Evolutionary conservation across 2,888 invertebrate species (phyloP), one percentile per base, ranked within the genome.

Genomic region (Glaucopsyche alexis): DNA sequence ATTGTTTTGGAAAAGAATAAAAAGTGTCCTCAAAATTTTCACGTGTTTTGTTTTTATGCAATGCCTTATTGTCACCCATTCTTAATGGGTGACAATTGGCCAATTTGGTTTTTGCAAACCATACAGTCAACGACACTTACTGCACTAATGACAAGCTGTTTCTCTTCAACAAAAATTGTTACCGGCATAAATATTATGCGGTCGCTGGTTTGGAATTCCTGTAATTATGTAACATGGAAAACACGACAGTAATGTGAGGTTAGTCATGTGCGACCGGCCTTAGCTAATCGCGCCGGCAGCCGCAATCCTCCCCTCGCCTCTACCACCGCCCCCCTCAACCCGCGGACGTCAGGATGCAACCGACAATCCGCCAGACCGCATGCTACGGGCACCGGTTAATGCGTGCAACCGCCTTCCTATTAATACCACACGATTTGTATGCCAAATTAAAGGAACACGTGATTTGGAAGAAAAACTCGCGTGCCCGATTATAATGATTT

Each of bases 331-430:
- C 74, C 73, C 71, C 66, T 55, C 70, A 73, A 60, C 49, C 73
- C 71, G 71, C 47, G 69, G 47, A 72, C 73, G 75, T 74, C 71
- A 76, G 74, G 74, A 75, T 77, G 75, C 71, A 71, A 73, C 77
- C 73, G 75, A 75, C 77, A 77, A 77, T 77, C 77, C 75, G 71
- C 73, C 67, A 47, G 65, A 76, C 76, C 76, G 75, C 77, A 75
- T 74, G 74, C 72, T 72, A 69, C 75, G 49, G 73, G 74, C 66
- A 38, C 69, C 72, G 73, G 71, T 71, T 74, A 74, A 72, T 67
- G 74, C 75, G 74, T 74, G 52, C 73, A 73, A 76, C 76, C 76
- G 71, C 72, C 73, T 74, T 74, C 69, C 73, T 73, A 72, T 73
- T 74, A 80, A 79, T 79, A 79, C 78, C 76, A 72, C 75, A 77